Base-by-base conservation (phyloP, 2,888 invertebrate species). In the Anthophora plumipes region DNA sequence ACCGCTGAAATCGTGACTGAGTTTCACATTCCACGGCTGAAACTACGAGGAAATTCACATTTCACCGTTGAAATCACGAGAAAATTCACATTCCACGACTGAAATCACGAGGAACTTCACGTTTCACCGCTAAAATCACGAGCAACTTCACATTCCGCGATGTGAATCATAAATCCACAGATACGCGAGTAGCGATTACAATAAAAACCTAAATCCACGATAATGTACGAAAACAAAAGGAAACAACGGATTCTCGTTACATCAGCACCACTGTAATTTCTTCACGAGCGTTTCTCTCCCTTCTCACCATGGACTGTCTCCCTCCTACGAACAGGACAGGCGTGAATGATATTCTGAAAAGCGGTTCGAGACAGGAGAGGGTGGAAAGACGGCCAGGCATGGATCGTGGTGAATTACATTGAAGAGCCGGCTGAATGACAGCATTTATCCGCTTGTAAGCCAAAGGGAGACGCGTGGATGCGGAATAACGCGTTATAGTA, bases 361-460 rank as follows among this genome's bases (percentile, higher is more conserved):
- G 71, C 71, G 37, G 61, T 63, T 63, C 57, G 61, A 61, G 77
- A 52, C 48, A 25, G 37, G 39, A 7, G 50, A 59, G 61, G 77
- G 73, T 50, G 75, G 54, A 79, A 77, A 76, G 76, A 83, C 76
- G 70, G 73, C 50, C 61, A 4, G 31, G 31, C 37, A 64, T 67
- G 75, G 71, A 82, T 77, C 64, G 82, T 67, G 55, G 59, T 83
- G 85, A 85, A 81, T 85, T 79, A 75, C 82, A 83, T 85, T 79
- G 85, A 86, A 77, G 80, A 61, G 66, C 73, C 61, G 69, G 57
- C 67, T 82, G 81, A 86, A 81, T 85, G 85, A 85, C 86, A 81
- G 74, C 84, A 57, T 86, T 86, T 86, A 86, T 84, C 81, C 79
- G 81, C 71, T 82, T 69, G 85, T 74, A 83, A 84, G 82, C 80